phyloP scores from a whole-genome alignment of 2,888 invertebrate genomes.

The Neocrepidodera transversa region DNA sequence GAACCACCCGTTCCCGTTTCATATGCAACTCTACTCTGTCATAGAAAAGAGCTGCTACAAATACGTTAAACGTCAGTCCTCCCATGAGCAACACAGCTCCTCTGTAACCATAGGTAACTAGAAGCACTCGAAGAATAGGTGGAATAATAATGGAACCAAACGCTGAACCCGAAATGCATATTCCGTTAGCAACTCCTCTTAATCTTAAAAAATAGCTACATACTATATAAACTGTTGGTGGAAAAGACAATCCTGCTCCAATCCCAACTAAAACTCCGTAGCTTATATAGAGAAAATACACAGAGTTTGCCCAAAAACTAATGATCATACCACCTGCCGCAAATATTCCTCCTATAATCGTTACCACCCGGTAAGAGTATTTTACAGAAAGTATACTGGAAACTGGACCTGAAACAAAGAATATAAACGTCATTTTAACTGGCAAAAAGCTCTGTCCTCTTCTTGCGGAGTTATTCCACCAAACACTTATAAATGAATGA shows the following conservation, averaged over 20 bases:
- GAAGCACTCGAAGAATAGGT: slow-evolving; percentile 73
- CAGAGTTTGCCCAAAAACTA: slow-evolving; percentile 82
- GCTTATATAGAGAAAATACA: slow-evolving; percentile 80
- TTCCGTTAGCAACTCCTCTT: slow-evolving; percentile 84
- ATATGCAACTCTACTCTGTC: slow-evolving; percentile 84
- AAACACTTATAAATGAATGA: not conserved
- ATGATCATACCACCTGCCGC: slow-evolving; percentile 85
- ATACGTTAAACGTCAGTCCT: slow-evolving; percentile 81
- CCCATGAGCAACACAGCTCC: slow-evolving; percentile 84
- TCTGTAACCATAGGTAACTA: slow-evolving; percentile 79
- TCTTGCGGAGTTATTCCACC: not conserved
- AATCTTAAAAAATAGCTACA: slow-evolving; percentile 83
- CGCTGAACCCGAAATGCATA: slow-evolving; percentile 88
- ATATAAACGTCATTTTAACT: not conserved
- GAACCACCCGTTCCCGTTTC: slow-evolving; percentile 65
- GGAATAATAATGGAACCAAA: slow-evolving; percentile 86
- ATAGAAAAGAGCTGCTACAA: slow-evolving; percentile 84
- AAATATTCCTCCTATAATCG: slow-evolving; percentile 80
- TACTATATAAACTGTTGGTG: slow-evolving; percentile 89
- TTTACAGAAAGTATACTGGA: slow-evolving; percentile 85
- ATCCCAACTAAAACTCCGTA: slow-evolving; percentile 84
- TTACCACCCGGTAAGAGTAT: slow-evolving; percentile 84
- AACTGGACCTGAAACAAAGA: slow-evolving; percentile 73
- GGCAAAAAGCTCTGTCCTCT: slow-evolving; percentile 1
- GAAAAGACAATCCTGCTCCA: slow-evolving; percentile 86